These are phyloP conservation scores for Petrophora chlorosata DNA, from an alignment of 2,888 invertebrate species.

Conservation along the genomic window DNA sequence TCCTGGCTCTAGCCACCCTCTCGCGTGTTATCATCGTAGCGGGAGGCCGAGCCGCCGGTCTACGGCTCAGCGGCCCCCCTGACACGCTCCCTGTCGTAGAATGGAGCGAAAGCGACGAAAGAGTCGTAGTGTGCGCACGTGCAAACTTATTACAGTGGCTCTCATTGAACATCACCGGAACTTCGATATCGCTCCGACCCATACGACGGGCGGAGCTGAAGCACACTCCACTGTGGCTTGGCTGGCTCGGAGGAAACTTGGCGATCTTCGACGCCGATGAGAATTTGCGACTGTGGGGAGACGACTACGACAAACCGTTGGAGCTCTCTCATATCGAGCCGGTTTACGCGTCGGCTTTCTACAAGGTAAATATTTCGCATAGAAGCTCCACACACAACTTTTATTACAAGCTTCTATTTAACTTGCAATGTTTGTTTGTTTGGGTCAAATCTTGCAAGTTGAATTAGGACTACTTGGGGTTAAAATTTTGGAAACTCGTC, in stretches of 20 bases:
- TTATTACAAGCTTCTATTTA: too few relatives aligned
- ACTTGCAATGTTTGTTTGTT: too few relatives aligned
- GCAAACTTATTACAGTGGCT: constrained; percentile 94
- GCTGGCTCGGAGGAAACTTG: constrained; percentile 90
- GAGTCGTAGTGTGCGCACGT: constrained; percentile 95
- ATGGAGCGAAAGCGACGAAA: constrained; percentile 90
- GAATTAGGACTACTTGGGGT: too few relatives aligned
- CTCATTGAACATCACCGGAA: constrained; percentile 84
- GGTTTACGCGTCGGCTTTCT: constrained; percentile 94
- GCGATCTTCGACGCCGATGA: constrained; percentile 94
- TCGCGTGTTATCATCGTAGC: constrained; percentile 89
- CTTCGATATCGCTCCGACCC: constrained; percentile 81
- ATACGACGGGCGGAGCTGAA: constrained; percentile 88
- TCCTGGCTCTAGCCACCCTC: constrained; percentile 96
- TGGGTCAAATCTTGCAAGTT: too few relatives aligned
- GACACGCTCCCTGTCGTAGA: constrained; percentile 94
- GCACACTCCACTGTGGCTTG: constrained; percentile 86
- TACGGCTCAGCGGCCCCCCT: constrained; percentile 88
- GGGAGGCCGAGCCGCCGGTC: constrained; percentile 68
- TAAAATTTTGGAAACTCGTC: too few relatives aligned
- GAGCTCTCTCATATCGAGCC: constrained; percentile 92
- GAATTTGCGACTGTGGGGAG: constrained; percentile 94
- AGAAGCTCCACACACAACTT: too few relatives aligned
- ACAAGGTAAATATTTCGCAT: too few relatives aligned
- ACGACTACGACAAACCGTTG: constrained; percentile 92